phyloP scores from a whole-genome alignment of 2,113 vertebrate species.

The Chamaetylas fuelleborni region DNA sequence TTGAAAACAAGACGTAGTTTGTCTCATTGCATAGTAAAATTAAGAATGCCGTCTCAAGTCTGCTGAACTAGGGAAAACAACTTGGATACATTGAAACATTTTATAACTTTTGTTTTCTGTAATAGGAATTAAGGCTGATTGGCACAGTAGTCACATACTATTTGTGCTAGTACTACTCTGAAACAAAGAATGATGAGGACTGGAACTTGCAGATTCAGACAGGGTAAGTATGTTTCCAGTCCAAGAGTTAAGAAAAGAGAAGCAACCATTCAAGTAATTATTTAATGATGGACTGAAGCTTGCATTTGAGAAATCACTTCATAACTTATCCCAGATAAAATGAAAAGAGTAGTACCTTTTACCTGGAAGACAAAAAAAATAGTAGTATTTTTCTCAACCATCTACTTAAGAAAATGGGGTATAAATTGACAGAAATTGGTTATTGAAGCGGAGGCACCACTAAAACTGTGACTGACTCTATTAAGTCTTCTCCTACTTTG shows the following conservation, averaged over 20 bases:
- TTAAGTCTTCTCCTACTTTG: background rate
- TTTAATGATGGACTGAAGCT: background rate
- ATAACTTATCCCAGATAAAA: background rate
- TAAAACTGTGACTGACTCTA: background rate
- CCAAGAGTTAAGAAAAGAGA: background rate
- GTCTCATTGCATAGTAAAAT: background rate
- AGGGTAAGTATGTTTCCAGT: background rate
- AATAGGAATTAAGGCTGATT: background rate
- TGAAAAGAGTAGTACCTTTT: background rate
- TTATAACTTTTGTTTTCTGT: background rate
- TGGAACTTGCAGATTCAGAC: background rate
- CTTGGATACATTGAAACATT: background rate
- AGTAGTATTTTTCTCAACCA: background rate
- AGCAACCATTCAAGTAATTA: background rate
- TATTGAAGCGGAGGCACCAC: background rate
- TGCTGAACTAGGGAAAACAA: background rate
- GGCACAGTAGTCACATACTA: background rate
- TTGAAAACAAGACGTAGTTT: background rate
- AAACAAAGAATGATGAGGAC: background rate
- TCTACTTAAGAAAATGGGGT: constrained; percentile 5
- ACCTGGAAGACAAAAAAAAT: background rate
- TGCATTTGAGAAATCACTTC: background rate
- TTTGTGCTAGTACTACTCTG: background rate
- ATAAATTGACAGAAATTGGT: background rate
- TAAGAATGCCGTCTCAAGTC: background rate